Evolutionary conservation across 2,888 invertebrate genomes (phyloP), one percentile per base, ranked within the genome.

Genomic region (Neria commutata): DNA sequence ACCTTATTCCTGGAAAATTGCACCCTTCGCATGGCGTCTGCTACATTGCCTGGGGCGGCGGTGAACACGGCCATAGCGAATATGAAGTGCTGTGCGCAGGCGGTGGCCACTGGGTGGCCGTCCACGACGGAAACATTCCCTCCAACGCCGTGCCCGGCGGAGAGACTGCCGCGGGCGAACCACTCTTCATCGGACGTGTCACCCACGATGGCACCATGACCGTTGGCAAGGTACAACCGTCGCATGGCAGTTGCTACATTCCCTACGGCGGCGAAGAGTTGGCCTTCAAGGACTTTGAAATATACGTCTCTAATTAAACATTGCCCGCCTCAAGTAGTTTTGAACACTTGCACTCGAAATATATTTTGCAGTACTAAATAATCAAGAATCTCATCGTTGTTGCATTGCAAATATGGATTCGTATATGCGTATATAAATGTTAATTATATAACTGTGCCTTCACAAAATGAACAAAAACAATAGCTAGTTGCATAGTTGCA

Each of bases 201-300:
- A 83, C 85, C 37, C 92, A 93, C 73, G 91, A 92, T 68, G 91
- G 89, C 58, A 87, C 89, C 60, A 65, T 91, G 48, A 91, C 91
- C 23, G 85, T 89, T 24, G 93, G 94, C 73, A 94, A 94, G 83
- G 89, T 94, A 1, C 94, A 94, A 71, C 88, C 89, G 34, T 91
- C 91, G 8, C 93, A 93, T 74, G 89, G 87, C 24, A 88, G 89
- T 54, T 89, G 90, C 78, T 94, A 94, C 86, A 91, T 94, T 81
- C 87, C 94, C 14, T 94, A 88, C 76, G 92, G 84, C 1, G 93
- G 94, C 45, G 86, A 88, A 71, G 94, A 94, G 77, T 79, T 92
- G 57, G 87, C 89, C 50, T 91, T 89, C 84, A 86, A 87, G n/a
- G 90, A 92, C 52, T 94, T 90, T 76, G 94, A 94, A 84, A 83